These are phyloP conservation scores for Mormyrops attenuatus DNA, from an alignment of 2,797 vertebrate species.

Conservation along the genomic window DNA sequence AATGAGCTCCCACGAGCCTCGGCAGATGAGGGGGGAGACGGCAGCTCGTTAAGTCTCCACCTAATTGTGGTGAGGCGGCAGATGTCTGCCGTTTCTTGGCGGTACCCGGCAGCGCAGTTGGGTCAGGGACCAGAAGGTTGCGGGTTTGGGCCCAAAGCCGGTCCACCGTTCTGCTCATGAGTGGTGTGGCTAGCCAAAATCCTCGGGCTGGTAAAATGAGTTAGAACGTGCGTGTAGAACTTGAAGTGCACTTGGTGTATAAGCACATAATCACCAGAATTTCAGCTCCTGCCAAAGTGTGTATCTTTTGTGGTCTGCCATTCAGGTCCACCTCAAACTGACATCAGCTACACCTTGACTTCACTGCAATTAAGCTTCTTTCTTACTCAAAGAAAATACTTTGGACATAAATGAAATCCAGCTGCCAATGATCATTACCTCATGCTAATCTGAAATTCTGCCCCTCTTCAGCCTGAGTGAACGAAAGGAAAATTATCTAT, in stretches of 20 bases:
- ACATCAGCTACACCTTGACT: not conserved
- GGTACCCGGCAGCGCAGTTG: not conserved
- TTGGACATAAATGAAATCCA: not conserved
- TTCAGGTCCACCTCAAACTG: not conserved
- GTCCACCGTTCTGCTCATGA: not conserved
- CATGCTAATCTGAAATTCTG: not conserved
- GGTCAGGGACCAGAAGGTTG: not conserved
- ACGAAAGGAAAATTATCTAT: slow-evolving; percentile 26
- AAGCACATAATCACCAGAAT: not conserved
- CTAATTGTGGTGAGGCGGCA: slow-evolving; percentile 51
- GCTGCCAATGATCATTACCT: not conserved
- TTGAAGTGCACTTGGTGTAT: not conserved
- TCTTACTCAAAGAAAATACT: not conserved
- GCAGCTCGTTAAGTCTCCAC: slow-evolving; percentile 39
- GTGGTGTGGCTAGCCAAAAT: not conserved
- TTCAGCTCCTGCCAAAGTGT: not conserved
- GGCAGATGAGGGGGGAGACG: slow-evolving; percentile 17
- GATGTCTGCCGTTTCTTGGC: slow-evolving; percentile 27
- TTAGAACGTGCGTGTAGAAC: not conserved
- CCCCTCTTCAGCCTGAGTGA: not conserved
- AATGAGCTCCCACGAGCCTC: slow-evolving; percentile 55
- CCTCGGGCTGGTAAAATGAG: not conserved
- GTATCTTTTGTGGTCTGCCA: not conserved
- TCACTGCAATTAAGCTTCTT: not conserved
- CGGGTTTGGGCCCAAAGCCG: not conserved